Evolutionary conservation across 2,797 vertebrate genomes (phyloP).

Genomic region (Fistularia tabacaria): DNA sequence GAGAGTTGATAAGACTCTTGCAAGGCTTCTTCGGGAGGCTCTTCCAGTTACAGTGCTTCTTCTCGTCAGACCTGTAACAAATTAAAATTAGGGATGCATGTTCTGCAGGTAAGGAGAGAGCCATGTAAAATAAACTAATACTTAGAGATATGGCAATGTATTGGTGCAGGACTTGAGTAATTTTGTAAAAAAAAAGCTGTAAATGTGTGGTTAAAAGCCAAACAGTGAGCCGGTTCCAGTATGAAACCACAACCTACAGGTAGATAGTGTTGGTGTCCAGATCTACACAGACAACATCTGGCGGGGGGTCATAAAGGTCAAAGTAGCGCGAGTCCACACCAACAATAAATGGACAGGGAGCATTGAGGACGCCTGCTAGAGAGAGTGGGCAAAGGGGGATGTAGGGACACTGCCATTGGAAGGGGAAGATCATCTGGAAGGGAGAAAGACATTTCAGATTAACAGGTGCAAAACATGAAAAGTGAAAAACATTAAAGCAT

Average conservation of each 20-base stretch:
- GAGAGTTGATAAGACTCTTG: constrained; percentile 84
- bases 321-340: constrained; percentile 99
- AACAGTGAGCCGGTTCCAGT: neutral
- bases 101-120: constrained; percentile 6
- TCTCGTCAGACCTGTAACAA: constrained; percentile 87
- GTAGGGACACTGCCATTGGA: constrained; percentile 99
- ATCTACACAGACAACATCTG: constrained; percentile 96
- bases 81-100: constrained; percentile 22
- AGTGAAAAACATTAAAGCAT: no score
- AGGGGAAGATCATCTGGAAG: constrained; percentile 96
- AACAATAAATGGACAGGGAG: constrained; percentile 93
- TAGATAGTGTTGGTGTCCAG: constrained; percentile 98
- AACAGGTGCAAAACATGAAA: no score
- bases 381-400: constrained; percentile 96
- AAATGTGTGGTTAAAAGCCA: neutral
- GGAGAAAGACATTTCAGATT: constrained; percentile 3
- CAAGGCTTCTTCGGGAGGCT: constrained; percentile 96
- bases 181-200: neutral
- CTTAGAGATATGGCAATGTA: neutral
- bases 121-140: no score
- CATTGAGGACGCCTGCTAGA: constrained; percentile 90
- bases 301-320: constrained; percentile 95
- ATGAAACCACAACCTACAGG: constrained; percentile 75
- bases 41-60: constrained; percentile 91
- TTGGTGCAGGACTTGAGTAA: neutral